phyloP scores from a whole-genome alignment of 2,888 invertebrate species.

The Galeruca laticollis region DNA sequence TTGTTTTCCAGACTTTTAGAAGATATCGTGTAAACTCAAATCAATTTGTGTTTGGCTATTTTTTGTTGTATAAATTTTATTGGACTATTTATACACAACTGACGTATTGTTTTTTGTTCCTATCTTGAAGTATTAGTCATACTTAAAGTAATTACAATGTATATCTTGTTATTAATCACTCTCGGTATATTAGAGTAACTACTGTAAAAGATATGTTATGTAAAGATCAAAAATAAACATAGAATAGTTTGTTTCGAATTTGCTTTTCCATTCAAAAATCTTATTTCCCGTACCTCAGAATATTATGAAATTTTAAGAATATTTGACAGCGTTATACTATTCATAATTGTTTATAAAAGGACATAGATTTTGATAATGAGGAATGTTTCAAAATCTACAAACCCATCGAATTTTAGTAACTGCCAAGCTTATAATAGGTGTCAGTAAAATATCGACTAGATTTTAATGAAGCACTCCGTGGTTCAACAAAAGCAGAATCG shows the following conservation, averaged over 20 bases:
- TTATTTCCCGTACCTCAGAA: too few species aligned
- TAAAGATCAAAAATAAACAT: slow-evolving; percentile 59
- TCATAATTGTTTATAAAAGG: too few species aligned
- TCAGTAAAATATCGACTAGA: too few species aligned
- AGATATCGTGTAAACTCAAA: slow-evolving; percentile 29
- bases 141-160: slow-evolving; percentile 51
- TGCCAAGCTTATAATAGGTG: too few species aligned
- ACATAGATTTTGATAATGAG: too few species aligned
- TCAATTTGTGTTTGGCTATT: slow-evolving; percentile 41
- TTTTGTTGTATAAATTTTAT: slow-evolving; percentile 49
- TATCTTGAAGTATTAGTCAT: slow-evolving; percentile 48
- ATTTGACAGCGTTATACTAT: too few species aligned
- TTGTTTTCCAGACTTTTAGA: background rate
- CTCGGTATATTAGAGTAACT: slow-evolving; percentile 53
- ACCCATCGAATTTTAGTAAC: too few species aligned
- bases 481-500: too few species aligned
- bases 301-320: too few species aligned
- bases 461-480: too few species aligned
- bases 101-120: slow-evolving; percentile 49
- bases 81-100: slow-evolving; percentile 41
- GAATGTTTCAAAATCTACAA: too few species aligned
- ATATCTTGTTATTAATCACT: slow-evolving; percentile 55
- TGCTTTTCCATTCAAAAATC: slow-evolving; percentile 21
- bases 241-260: slow-evolving; percentile 59
- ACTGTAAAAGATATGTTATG: slow-evolving; percentile 62